A percentile compares a stretch with the other conserved stretches of the same genome.
Evolutionary conservation across 1,140 invertebrate genomes (phyloP).

Genomic region (Bombyx mandarina): DNA sequence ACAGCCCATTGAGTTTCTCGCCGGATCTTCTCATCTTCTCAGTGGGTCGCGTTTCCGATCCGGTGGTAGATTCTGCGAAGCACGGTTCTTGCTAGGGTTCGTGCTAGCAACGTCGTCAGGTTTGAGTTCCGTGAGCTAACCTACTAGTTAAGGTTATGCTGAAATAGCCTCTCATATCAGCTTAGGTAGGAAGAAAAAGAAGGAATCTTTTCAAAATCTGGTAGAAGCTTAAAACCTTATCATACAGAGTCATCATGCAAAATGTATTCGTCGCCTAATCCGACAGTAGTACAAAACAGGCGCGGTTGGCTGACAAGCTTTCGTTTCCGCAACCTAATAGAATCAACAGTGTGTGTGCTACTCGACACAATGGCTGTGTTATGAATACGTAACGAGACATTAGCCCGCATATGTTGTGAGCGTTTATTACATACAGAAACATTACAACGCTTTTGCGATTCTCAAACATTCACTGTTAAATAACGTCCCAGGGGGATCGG

Average conservation of each 20-base stretch:
- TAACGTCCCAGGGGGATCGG: background rate
- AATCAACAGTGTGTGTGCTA: conserved; percentile 43
- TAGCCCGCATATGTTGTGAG: conserved; percentile 39
- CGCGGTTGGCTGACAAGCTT: conserved; percentile 33
- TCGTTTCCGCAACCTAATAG: conserved; percentile 49
- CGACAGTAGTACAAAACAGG: conserved; percentile 24
- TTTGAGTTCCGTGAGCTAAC: too few relatives aligned
- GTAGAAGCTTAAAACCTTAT: too few relatives aligned
- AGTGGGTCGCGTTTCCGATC: too few relatives aligned
- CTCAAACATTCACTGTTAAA: conserved; percentile 2
- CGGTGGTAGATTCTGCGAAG: too few relatives aligned
- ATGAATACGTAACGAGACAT: conserved; percentile 57
- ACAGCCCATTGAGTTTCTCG: too few relatives aligned
- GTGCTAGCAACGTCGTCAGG: too few relatives aligned
- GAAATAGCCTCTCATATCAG: too few relatives aligned
- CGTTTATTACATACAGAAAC: conserved; percentile 43
- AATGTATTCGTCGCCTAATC: conserved; percentile 17
- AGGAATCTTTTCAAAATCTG: too few relatives aligned
- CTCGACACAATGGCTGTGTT: conserved; percentile 44
- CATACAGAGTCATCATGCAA: conserved; percentile 1
- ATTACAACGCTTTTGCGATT: conserved; percentile 23
- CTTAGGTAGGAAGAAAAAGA: too few relatives aligned
- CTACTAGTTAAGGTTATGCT: too few relatives aligned
- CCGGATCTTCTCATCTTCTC: too few relatives aligned
- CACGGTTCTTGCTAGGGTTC: too few relatives aligned